Conservation (phyloP, 2,888 invertebrate genomes). For the Leucozona laternaria region DNA sequence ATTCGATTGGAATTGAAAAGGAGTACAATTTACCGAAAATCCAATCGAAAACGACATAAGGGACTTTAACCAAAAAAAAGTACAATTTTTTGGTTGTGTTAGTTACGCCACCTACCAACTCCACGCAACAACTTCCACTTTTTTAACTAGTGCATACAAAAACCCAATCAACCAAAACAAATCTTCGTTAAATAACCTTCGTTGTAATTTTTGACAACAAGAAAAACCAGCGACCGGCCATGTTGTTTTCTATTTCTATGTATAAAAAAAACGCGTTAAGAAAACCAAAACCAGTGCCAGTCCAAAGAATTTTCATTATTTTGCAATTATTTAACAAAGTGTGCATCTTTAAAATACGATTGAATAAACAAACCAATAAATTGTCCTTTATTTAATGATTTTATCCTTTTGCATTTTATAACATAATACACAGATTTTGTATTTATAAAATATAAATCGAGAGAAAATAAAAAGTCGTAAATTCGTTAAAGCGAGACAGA, state of each 20-base stretch:
- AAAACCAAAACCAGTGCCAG: background rate
- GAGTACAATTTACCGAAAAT: no score
- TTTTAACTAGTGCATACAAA: background rate
- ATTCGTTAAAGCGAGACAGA: conserved; percentile 6
- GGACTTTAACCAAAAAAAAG: no score
- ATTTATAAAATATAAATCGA: background rate
- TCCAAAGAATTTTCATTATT: conserved; percentile 20
- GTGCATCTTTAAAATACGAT: background rate
- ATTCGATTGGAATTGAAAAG: no score
- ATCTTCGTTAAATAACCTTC: conserved; percentile 19
- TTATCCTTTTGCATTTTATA: background rate
- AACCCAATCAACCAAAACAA: background rate
- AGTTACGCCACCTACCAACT: conserved; percentile 6
- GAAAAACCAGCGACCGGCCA: conserved; percentile 66
- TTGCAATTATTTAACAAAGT: background rate
- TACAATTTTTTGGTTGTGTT: background rate
- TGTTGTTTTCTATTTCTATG: conserved; percentile 51
- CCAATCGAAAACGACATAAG: no score
- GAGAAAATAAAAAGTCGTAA: background rate
- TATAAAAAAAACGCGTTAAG: conserved; percentile 64
- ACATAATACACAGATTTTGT: background rate
- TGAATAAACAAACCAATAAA: background rate
- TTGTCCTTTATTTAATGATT: background rate
- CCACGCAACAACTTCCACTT: background rate
- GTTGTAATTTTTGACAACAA: conserved; percentile 70